These are phyloP conservation scores for Gasterosteus nipponicus DNA, from an alignment of 2,113 vertebrate species.

Conservation along the genomic window DNA sequence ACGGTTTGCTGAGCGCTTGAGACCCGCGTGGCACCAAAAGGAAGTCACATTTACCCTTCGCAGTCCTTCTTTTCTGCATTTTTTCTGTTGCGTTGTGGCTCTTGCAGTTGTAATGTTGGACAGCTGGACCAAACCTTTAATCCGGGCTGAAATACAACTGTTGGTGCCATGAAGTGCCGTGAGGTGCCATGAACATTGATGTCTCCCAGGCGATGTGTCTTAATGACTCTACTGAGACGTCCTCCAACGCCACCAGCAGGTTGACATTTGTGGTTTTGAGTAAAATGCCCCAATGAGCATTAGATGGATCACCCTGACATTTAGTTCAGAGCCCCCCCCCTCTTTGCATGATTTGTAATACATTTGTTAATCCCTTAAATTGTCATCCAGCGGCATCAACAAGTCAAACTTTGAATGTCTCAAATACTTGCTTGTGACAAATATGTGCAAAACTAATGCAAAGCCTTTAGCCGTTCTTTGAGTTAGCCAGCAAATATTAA, in stretches of 20 bases:
- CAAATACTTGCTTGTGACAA: not conserved
- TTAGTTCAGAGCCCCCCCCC: not conserved
- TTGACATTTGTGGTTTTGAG: not conserved
- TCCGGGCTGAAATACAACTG: not conserved
- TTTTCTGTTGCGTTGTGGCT: not conserved
- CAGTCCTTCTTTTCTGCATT: not conserved
- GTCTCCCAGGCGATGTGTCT: not conserved
- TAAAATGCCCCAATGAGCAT: not conserved
- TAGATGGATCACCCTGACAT: not conserved
- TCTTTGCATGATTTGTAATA: not conserved
- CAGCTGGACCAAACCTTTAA: not conserved
- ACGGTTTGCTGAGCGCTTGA: not conserved
- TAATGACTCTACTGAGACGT: not conserved
- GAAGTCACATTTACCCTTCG: not conserved
- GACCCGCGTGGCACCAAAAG: no score
- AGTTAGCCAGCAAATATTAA: not conserved
- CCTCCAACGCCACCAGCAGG: not conserved
- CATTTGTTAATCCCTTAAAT: not conserved
- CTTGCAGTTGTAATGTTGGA: rapidly evolving
- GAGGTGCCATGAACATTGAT: not conserved
- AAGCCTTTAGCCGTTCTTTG: not conserved
- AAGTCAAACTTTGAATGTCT: not conserved
- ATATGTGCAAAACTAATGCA: not conserved
- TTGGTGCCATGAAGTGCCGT: not conserved
- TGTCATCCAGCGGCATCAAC: not conserved